These are phyloP conservation scores for Abrostola triplasia DNA, from an alignment of 2,888 invertebrate genomes.

Conservation along the genomic window DNA sequence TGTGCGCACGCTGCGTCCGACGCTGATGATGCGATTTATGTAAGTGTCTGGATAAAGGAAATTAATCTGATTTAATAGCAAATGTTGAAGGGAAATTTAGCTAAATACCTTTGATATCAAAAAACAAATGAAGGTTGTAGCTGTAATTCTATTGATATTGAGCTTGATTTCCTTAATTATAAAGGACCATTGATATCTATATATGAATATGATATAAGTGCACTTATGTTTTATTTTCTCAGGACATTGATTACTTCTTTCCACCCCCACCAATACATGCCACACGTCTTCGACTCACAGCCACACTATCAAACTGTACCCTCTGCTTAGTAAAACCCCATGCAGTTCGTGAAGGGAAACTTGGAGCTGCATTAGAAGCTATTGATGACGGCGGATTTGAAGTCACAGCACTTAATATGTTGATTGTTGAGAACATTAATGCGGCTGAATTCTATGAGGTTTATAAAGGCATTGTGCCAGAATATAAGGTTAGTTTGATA, in stretches of 20 bases:
- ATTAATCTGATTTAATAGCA: too few relatives aligned
- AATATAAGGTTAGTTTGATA: constrained; percentile 89
- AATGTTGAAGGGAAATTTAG: too few relatives aligned
- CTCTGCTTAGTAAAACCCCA: constrained; percentile 97
- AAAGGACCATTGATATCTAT: neutral
- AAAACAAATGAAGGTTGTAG: neutral
- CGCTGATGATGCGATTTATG: constrained; percentile 85
- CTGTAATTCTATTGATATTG: neutral
- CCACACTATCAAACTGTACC: constrained; percentile 90
- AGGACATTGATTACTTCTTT: constrained; percentile 91
- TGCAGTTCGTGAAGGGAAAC: constrained; percentile 92
- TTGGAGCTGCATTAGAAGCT: constrained; percentile 90
- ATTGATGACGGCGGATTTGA: constrained; percentile 93
- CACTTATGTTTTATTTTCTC: constrained; percentile 15
- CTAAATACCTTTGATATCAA: too few relatives aligned
- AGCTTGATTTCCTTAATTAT: neutral
- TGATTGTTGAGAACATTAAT: constrained; percentile 93
- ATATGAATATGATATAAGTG: neutral
- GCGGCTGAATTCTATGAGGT: constrained; percentile 97
- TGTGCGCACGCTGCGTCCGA: constrained; percentile 91
- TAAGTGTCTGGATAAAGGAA: constrained; percentile 60
- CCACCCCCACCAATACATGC: constrained; percentile 76
- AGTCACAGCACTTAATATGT: constrained; percentile 94
- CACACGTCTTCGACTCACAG: constrained; percentile 83
- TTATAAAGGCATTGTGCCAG: constrained; percentile 95